Evolutionary conservation across 2,888 invertebrate genomes (phyloP).

Genomic region (Amiota minor): DNA sequence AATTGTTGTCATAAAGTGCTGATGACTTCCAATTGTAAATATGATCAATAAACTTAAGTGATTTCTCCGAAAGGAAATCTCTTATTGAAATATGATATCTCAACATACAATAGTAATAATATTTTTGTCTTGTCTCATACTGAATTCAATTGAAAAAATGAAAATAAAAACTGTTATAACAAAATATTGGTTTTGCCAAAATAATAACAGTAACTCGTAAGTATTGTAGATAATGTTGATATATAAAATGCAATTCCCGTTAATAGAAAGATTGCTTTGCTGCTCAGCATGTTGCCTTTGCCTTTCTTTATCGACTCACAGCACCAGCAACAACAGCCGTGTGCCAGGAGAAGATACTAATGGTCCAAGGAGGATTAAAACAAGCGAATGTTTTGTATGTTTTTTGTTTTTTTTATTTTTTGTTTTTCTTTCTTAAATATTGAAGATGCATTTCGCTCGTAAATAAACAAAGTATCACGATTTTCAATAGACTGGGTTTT

Average conservation of each 20-base stretch:
- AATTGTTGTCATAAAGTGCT: too few species aligned
- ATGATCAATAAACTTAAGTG: too few species aligned
- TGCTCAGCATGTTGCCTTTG: slow-evolving; percentile 12
- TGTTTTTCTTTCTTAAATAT: slow-evolving; percentile 6
- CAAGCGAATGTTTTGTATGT: not conserved
- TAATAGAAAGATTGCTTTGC: slow-evolving; percentile 6
- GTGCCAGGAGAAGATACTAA: not conserved
- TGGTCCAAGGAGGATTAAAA: not conserved
- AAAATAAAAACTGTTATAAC: not conserved
- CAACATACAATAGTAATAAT: too few species aligned
- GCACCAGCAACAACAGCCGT: not conserved
- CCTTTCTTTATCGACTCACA: not conserved
- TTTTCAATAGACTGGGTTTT: slow-evolving; percentile 13
- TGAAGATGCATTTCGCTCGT: slow-evolving; percentile 29
- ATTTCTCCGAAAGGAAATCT: too few species aligned
- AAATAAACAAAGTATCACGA: slow-evolving; percentile 30
- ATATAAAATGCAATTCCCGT: slow-evolving; percentile 1
- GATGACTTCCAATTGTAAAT: too few species aligned
- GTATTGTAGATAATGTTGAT: not conserved
- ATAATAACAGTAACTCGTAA: too few species aligned
- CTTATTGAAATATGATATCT: too few species aligned
- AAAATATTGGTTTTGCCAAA: not conserved
- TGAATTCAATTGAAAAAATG: not conserved
- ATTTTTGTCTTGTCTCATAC: too few species aligned
- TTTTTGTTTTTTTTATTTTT: slow-evolving; percentile 4